These are phyloP conservation scores for Chymomyza costata DNA, from an alignment of 1,140 invertebrate species.

Conservation along the genomic window DNA sequence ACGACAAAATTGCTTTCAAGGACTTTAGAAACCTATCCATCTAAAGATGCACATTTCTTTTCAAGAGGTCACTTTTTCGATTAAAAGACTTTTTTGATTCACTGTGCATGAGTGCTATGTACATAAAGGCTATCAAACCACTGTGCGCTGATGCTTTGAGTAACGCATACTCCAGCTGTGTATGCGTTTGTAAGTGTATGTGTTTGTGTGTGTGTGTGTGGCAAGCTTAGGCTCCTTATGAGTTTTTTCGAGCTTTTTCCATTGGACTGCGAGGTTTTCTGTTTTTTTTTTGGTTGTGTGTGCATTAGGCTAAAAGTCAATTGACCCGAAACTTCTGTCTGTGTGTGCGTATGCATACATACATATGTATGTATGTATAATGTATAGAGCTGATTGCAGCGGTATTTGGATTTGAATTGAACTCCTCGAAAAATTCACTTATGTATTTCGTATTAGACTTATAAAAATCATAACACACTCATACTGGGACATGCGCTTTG, in stretches of 20 bases:
- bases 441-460: constrained; percentile 6
- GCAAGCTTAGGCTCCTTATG: constrained; percentile 52
- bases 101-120: constrained; percentile 11
- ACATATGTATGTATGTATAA: constrained; percentile 5
- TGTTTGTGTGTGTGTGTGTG: constrained; percentile 11
- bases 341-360: constrained; percentile 10
- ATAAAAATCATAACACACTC: background rate
- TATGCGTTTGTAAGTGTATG: constrained; percentile 16
- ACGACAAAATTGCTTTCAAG: too few relatives aligned
- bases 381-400: constrained; percentile 12
- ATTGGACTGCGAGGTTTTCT: constrained; percentile 20
- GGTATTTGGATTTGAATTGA: constrained; percentile 18
- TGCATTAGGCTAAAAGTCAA: constrained; percentile 67
- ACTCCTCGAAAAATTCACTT: constrained; percentile 21
- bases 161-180: constrained; percentile 15
- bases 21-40: too few relatives aligned
- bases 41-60: too few relatives aligned
- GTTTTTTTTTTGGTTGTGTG: constrained; percentile 29
- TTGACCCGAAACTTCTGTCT: constrained; percentile 63
- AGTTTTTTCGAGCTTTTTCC: constrained; percentile 57
- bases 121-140: too few relatives aligned
- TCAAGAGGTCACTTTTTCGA: too few relatives aligned
- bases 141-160: too few relatives aligned
- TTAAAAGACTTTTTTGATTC: too few relatives aligned
- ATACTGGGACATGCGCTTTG: background rate